Evolutionary conservation across 37 sponge, comb jelly and placozoan genomes (phyloP).

Genomic region (Cladorhizidae sp.): DNA sequence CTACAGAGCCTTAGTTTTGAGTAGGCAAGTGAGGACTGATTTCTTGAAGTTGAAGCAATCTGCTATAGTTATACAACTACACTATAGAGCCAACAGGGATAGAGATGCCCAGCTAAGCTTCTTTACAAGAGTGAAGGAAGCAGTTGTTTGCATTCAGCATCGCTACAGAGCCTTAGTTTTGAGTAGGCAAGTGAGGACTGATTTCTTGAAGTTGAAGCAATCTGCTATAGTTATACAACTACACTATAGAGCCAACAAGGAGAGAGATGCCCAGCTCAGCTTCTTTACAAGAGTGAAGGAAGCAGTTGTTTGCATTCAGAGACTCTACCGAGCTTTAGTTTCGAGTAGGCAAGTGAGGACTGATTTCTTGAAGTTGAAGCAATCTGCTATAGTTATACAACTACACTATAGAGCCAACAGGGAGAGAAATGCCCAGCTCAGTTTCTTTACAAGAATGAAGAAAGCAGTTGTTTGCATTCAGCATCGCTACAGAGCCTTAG

Average conservation of each 20-base stretch:
- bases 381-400: not conserved
- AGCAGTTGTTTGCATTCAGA: conserved; percentile 49
- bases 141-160: conserved; percentile 31
- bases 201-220: not conserved
- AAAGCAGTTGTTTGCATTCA: conserved; percentile 17
- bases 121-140: not conserved
- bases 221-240: not conserved
- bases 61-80: not conserved
- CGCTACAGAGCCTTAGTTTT: not conserved
- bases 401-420: conserved; percentile 7
- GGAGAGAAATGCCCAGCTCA: not conserved
- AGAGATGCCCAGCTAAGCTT: conserved; percentile 1
- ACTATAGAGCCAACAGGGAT: conserved; percentile 15
- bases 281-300: not conserved
- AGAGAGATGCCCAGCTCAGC: not conserved
- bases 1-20: conserved; percentile 15
- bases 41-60: not conserved
- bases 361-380: not conserved
- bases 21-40: not conserved
- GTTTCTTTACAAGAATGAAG: conserved; percentile 6
- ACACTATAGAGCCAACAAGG: not conserved
- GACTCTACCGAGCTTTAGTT: conserved; percentile 17
- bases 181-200: not conserved
- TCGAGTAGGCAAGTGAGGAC: conserved; percentile 8
- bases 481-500: conserved; percentile 9